A percentile compares a stretch with the other conserved stretches of the same genome.
These are phyloP conservation scores for Orussus abietinus DNA, from an alignment of 1,140 invertebrate species.

Conservation along the genomic window DNA sequence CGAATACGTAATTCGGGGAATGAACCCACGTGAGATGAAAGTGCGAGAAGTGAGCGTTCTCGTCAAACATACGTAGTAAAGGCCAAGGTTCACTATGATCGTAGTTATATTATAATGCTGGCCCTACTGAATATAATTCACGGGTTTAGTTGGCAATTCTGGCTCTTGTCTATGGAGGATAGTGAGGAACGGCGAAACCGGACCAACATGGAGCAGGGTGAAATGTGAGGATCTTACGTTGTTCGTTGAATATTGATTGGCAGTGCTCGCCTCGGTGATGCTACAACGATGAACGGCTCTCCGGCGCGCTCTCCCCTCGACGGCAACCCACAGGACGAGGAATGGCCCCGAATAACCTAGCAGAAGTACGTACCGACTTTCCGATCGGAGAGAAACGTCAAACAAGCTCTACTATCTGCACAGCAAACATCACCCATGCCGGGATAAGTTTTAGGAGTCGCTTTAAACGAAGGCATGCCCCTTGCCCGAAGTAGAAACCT, in stretches of 20 bases:
- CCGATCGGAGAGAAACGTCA: conserved; percentile 21
- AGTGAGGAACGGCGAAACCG: conserved; percentile 27
- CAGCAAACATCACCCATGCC: conserved; percentile 28
- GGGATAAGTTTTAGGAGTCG: conserved; percentile 13
- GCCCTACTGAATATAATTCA: too few species aligned
- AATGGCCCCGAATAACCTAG: conserved; percentile 21
- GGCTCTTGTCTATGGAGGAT: too few species aligned
- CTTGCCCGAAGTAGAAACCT: too few species aligned
- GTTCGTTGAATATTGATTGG: conserved; percentile 37
- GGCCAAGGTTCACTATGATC: too few species aligned
- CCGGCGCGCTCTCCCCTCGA: conserved; percentile 3
- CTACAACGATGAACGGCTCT: conserved; percentile 24
- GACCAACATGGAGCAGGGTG: conserved; percentile 30
- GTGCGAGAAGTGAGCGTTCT: too few species aligned
- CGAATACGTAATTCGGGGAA: too few species aligned
- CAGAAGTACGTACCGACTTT: conserved; percentile 22
- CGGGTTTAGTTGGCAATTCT: too few species aligned
- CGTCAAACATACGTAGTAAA: too few species aligned
- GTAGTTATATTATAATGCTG: too few species aligned
- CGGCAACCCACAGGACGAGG: conserved; percentile 6
- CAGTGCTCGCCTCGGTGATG: conserved; percentile 19
- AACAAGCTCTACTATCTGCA: conserved; percentile 23
- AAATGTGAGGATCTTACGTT: conserved; percentile 28
- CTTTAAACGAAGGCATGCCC: conserved; percentile 7
- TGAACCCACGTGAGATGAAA: too few species aligned